Conservation (phyloP, 2,797 vertebrate genomes). For the Anniella stebbinsi region DNA sequence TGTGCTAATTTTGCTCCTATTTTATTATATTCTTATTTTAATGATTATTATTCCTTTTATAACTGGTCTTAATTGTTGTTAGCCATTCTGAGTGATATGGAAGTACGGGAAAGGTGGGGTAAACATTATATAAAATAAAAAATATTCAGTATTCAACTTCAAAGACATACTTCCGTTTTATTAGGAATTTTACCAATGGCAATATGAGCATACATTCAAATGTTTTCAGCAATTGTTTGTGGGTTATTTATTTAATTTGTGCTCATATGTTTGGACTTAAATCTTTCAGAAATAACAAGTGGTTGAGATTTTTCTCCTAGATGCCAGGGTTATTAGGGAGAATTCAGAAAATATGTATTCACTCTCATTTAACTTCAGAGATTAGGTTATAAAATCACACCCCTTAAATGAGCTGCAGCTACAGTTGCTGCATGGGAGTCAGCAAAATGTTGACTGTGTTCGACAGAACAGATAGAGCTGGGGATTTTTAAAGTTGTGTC, state of each 20-base stretch:
- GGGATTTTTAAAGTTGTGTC: background rate
- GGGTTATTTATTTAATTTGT: constrained; percentile 36
- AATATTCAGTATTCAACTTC: constrained; percentile 45
- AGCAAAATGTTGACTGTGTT: constrained; percentile 40
- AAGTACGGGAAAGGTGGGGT: background rate
- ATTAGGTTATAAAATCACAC: constrained; percentile 38
- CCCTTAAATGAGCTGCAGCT: constrained; percentile 15
- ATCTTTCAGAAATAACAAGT: constrained; percentile 36
- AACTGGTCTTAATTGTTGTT: background rate
- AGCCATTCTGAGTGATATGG: background rate
- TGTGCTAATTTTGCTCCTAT: too few species aligned
- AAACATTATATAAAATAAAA: background rate
- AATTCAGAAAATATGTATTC: constrained; percentile 47
- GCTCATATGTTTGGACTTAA: constrained; percentile 39
- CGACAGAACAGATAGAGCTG: background rate
- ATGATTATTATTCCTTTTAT: background rate
- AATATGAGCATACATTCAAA: constrained; percentile 47
- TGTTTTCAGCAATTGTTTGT: constrained; percentile 46
- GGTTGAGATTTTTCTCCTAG: accelerated
- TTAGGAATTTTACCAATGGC: constrained; percentile 45
- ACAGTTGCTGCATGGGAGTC: constrained; percentile 23
- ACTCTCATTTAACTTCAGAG: constrained; percentile 49
- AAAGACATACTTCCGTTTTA: constrained; percentile 51
- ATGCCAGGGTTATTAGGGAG: constrained; percentile 10
- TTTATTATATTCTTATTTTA: too few species aligned